These are phyloP conservation scores for Nerophis lumbriciformis DNA, from an alignment of 2,113 vertebrate genomes.

Conservation along the genomic window DNA sequence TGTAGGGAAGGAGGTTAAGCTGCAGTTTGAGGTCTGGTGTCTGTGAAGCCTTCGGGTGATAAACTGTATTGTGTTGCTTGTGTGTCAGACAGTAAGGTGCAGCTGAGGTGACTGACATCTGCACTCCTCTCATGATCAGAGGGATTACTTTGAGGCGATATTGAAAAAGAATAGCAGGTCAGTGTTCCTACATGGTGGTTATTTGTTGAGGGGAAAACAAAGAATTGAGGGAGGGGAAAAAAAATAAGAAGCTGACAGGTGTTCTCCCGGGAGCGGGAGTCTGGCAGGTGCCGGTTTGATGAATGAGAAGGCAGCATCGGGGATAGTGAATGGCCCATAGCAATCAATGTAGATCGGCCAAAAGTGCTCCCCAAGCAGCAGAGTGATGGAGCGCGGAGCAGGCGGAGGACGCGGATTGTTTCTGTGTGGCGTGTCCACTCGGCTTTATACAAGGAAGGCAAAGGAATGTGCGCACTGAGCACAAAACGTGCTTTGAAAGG, in stretches of 20 bases:
- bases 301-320: conserved; percentile 45
- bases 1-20: conserved; percentile 38
- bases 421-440: conserved; percentile 12
- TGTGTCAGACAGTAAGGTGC: conserved; percentile 32
- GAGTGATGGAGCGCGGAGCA: conserved; percentile 46
- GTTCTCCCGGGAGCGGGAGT: conserved; percentile 47
- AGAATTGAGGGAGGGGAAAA: conserved; percentile 5
- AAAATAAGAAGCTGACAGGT: conserved; percentile 17
- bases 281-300: conserved; percentile 64
- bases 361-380: conserved; percentile 47
- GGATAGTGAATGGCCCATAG: conserved; percentile 54
- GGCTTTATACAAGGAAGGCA: conserved; percentile 23
- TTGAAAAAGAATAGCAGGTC: conserved; percentile 32
- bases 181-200: conserved; percentile 35
- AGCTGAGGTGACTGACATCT: conserved; percentile 28
- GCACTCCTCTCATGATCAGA: conserved; percentile 22
- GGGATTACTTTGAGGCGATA: conserved; percentile 20
- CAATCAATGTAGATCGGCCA: conserved; percentile 66
- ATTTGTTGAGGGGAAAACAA: conserved; percentile 45
- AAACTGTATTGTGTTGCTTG: conserved; percentile 32
- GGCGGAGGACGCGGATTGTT: conserved; percentile 29
- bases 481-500: background rate
- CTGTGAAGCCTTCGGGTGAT: conserved; percentile 41
- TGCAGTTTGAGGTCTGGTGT: conserved; percentile 36
- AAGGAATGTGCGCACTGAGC: conserved; percentile 1